Base-by-base conservation (phyloP, 2,797 vertebrate species). In the Leucoraja ocellata region DNA sequence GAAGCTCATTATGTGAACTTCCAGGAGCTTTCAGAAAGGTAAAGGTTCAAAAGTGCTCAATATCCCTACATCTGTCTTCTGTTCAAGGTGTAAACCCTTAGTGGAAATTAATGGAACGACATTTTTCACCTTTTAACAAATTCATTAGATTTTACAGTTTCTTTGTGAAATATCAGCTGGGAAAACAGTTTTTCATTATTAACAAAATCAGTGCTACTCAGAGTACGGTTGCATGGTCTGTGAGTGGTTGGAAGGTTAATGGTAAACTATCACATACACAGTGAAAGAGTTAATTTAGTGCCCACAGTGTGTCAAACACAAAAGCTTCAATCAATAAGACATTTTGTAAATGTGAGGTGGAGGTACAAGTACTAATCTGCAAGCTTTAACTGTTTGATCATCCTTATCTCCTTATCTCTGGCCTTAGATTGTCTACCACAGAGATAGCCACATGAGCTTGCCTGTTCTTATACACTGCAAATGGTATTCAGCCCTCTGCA, bases 331-430 rank as follows among this genome's bases (percentile, higher is more conserved):
- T 74, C 90, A 92, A 76, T 76, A 76, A 73, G 32, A 71, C 54
- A 92, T 71, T 32, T 88, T 74, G 68, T 76, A 25, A 76, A 76
- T 16, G 25, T 54, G 8, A 91, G 8, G 21, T 91, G 90, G 90
- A 92, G 46, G 71, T 76, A 39, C 73, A 58, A 92, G 39, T 46
- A 74, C 73, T 58, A 23, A 92, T 92, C 90, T 92, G 76, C 71
- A 92, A 54, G 5, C 11, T 91, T 25, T 92, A 74, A n/a, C 39
- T 74, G 25, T 92, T 92, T 76, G 28, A 76, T 92, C 39, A 76
- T 92, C 58, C 23, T 76, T 92, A 76, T 92, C 46, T 76, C 39
- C 23, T 76, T 92, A 76, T 92, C 46, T 76, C 39, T 92, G 90
- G 16, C 39, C 46, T 25, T 54, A 92, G 90, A 74, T 46, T 76